phyloP scores from a whole-genome alignment of 2,113 vertebrate genomes.

The Oenanthe oenanthe region DNA sequence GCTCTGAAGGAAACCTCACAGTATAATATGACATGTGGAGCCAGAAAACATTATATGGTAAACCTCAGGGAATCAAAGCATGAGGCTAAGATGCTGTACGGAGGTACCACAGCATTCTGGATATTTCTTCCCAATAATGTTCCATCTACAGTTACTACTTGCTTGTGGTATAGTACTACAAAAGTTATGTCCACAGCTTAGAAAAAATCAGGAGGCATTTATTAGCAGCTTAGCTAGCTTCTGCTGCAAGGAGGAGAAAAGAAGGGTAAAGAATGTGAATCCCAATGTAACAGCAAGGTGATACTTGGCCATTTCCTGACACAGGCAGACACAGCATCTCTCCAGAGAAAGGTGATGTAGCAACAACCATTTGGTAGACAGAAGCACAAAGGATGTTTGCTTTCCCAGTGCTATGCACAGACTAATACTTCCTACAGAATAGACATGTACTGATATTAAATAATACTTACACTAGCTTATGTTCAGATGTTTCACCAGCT shows the following conservation, averaged over 20 bases:
- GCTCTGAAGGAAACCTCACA: background rate
- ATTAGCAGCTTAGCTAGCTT: background rate
- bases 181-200: background rate
- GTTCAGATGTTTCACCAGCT: background rate
- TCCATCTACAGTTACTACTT: background rate
- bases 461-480: background rate
- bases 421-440: background rate
- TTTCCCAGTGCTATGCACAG: background rate
- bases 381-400: rapidly evolving
- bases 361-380: background rate
- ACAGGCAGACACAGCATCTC: background rate
- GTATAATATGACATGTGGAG: background rate
- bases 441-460: background rate
- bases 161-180: background rate
- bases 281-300: background rate
- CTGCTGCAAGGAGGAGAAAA: background rate
- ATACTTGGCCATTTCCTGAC: background rate
- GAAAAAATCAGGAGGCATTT: background rate
- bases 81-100: background rate
- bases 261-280: background rate
- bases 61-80: background rate
- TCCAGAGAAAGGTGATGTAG: background rate
- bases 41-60: background rate
- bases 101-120: background rate
- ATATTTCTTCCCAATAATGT: background rate